Conservation (phyloP, 2,888 invertebrate genomes). For the Incurvaria masculella region DNA sequence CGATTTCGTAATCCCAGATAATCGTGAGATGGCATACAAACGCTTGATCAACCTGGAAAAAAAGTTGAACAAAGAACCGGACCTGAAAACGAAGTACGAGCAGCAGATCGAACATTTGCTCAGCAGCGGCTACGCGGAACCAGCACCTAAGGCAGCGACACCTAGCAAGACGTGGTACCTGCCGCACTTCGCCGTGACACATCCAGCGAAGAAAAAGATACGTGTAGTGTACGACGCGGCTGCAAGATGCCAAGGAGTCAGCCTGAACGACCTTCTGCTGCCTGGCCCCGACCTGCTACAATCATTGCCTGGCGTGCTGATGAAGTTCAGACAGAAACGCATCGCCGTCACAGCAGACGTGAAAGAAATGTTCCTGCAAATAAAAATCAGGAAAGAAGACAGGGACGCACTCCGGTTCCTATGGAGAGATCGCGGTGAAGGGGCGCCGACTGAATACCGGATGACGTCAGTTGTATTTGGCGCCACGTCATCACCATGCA, state of each 20-base stretch:
- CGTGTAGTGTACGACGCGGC: conserved; percentile 13
- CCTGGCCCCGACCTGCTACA: neutral
- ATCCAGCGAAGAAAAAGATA: conserved; percentile 8
- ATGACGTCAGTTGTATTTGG: too few relatives aligned
- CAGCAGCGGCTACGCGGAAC: conserved; percentile 11
- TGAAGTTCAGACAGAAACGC: neutral
- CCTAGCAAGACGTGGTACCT: conserved; percentile 9
- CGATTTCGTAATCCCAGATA: conserved; percentile 7
- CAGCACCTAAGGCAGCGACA: neutral
- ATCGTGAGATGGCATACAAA: conserved; percentile 2
- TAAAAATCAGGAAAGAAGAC: neutral
- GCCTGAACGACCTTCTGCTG: conserved; percentile 5
- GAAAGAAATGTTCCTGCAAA: neutral
- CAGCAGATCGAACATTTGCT: conserved; percentile 9
- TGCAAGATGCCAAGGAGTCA: conserved; percentile 7
- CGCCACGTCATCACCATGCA: too few relatives aligned
- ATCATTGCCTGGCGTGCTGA: neutral
- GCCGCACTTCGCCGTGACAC: conserved; percentile 15
- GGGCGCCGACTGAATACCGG: too few relatives aligned
- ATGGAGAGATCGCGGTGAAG: too few relatives aligned
- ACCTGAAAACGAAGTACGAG: conserved; percentile 4
- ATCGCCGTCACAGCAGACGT: neutral
- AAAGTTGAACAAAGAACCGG: conserved; percentile 8
- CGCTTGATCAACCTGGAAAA: conserved; percentile 7
- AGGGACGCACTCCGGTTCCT: too few relatives aligned